Evolutionary conservation across 1,140 invertebrate species (phyloP).

Genomic region (Myzus persicae): DNA sequence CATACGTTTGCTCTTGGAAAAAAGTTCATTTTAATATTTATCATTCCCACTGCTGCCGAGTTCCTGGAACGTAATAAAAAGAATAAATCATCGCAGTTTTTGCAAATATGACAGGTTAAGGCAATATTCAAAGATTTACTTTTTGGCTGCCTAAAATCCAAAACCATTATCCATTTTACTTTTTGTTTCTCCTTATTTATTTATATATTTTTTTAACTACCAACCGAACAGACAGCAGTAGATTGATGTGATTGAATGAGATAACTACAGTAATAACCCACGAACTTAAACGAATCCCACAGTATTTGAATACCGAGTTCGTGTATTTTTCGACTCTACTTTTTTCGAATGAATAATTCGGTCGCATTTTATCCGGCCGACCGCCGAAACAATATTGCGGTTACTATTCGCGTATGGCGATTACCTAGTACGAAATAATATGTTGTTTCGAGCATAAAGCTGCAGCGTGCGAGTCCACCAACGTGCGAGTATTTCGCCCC

Average conservation of each 20-base stretch:
- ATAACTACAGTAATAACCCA: background rate
- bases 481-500: no score
- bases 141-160: background rate
- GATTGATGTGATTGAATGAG: slow-evolving; percentile 34
- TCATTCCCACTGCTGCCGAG: background rate
- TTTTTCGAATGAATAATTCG: background rate
- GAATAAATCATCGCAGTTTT: slow-evolving; percentile 41
- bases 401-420: background rate
- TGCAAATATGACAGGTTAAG: slow-evolving; percentile 42
- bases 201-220: slow-evolving; percentile 21
- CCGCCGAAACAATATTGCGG: no score
- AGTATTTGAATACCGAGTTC: background rate
- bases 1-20: background rate
- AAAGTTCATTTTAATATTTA: slow-evolving; percentile 46
- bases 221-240: background rate
- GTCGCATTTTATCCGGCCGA: no score
- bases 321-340: background rate
- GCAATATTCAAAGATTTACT: slow-evolving; percentile 51
- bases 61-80: slow-evolving; percentile 32
- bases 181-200: background rate
- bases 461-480: background rate
- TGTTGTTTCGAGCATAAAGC: background rate
- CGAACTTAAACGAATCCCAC: background rate
- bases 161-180: slow-evolving; percentile 26
- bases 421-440: background rate